Conservation (phyloP, 2,888 invertebrate genomes). For the Rhodophaea formosa region DNA sequence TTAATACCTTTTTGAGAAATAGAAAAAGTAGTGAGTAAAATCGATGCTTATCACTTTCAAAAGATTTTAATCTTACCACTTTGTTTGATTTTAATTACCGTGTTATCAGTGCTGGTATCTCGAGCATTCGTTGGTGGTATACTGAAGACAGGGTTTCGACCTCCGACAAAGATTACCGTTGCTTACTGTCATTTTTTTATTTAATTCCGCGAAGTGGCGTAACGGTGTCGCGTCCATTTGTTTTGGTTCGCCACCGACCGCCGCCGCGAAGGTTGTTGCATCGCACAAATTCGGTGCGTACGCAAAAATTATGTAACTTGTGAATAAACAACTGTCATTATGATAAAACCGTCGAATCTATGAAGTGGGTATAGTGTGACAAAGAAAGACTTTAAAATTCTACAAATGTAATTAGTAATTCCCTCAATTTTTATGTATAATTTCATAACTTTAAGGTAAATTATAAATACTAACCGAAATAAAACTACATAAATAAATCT, state of each 20-base stretch:
- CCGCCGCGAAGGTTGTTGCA: conserved; percentile 37
- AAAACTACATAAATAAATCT: too few relatives aligned
- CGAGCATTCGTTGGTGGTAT: conserved; percentile 42
- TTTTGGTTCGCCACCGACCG: conserved; percentile 62
- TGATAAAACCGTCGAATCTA: neutral
- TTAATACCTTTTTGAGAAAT: neutral
- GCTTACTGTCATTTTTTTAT: conserved; percentile 63
- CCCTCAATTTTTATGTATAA: too few relatives aligned
- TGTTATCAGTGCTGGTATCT: conserved; percentile 45
- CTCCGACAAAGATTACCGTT: conserved; percentile 74
- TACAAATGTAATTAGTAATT: too few relatives aligned
- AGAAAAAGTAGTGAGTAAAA: neutral
- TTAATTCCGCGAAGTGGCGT: conserved; percentile 75
- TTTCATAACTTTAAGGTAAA: too few relatives aligned
- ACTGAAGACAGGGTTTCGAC: conserved; percentile 56
- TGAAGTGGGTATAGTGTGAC: neutral
- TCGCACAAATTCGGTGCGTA: conserved; percentile 30
- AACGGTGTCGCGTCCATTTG: conserved; percentile 76
- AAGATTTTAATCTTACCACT: conserved; percentile 26
- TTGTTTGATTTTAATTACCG: conserved; percentile 53
- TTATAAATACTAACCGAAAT: too few relatives aligned
- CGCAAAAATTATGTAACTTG: conserved; percentile 39
- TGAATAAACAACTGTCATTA: neutral
- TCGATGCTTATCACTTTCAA: neutral
- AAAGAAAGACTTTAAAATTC: neutral